These are phyloP conservation scores for Acanthopleura granulata DNA, from an alignment of 2,888 invertebrate genomes.

Conservation along the genomic window DNA sequence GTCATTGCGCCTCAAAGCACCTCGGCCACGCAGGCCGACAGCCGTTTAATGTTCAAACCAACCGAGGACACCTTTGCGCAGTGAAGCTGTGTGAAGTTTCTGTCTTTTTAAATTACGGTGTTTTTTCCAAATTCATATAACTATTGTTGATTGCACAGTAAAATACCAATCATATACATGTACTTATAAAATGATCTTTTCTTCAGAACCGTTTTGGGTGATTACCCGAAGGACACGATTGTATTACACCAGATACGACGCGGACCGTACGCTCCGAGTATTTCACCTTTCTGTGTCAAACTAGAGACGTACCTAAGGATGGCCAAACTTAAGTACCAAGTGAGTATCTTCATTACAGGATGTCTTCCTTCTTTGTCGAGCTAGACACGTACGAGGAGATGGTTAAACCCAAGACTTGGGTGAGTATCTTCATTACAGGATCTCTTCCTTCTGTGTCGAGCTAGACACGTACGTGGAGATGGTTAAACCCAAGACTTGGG, in stretches of 20 bases:
- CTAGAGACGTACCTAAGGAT: constrained; percentile 37
- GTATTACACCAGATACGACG: constrained; percentile 30
- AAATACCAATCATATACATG: no score
- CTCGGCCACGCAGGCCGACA: no score
- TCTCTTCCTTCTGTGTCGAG: background rate
- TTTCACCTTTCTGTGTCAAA: constrained; percentile 53
- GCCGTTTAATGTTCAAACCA: no score
- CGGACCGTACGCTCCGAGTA: constrained; percentile 37
- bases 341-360: constrained; percentile 31
- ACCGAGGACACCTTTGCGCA: no score
- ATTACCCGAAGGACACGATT: constrained; percentile 28
- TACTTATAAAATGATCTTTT: no score
- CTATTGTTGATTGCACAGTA: no score
- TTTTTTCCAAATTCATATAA: no score
- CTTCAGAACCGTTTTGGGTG: background rate
- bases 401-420: background rate
- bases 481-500: no score
- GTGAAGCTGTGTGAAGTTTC: no score
- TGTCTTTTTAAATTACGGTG: no score
- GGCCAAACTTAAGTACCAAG: background rate
- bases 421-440: background rate
- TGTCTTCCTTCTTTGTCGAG: constrained; percentile 52
- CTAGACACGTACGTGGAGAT: no score
- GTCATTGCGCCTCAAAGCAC: no score
- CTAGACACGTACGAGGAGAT: constrained; percentile 36